Evolutionary conservation across 35 echinoderm and acorn worm genomes (phyloP).

Genomic region (Apostichopus parvimensis): DNA sequence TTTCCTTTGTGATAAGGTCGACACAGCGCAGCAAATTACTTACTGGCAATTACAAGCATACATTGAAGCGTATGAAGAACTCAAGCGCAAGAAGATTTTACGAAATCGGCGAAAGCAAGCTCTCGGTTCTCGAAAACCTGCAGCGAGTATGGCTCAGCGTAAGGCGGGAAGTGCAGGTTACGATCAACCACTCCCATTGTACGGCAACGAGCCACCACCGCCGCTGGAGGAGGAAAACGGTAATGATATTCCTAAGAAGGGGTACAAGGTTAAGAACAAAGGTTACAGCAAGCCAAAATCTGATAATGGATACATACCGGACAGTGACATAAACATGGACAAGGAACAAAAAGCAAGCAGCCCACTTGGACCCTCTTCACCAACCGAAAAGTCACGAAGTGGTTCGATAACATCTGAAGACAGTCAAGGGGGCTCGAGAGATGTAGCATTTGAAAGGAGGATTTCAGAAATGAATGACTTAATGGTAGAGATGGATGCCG

Average conservation of each 20-base stretch:
- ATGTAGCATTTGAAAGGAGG: slow-evolving; percentile 73
- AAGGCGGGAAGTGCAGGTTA: neutral
- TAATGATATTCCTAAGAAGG: slow-evolving; percentile 20
- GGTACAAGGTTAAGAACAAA: slow-evolving; percentile 54
- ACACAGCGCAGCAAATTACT: slow-evolving; percentile 73
- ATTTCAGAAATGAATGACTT: slow-evolving; percentile 78
- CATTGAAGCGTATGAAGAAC: slow-evolving; percentile 96
- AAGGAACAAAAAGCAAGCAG: neutral
- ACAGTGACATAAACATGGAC: neutral
- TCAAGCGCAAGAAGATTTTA: slow-evolving; percentile 85
- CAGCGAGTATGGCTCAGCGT: neutral
- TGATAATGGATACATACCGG: neutral
- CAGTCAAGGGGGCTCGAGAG: slow-evolving; percentile 38
- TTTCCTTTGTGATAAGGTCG: slow-evolving; percentile 87
- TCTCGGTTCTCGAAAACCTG: neutral
- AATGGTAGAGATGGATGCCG: slow-evolving; percentile 88
- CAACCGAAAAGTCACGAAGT: slow-evolving; percentile 13
- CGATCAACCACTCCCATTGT: neutral
- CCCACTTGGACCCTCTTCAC: neutral
- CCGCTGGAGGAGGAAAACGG: slow-evolving; percentile 7
- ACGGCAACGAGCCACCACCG: slow-evolving; percentile 35
- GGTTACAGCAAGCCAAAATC: slow-evolving; percentile 25
- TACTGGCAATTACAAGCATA: slow-evolving; percentile 99
- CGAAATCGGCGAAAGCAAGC: slow-evolving; percentile 67
- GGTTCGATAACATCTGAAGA: slow-evolving; percentile 46